Base-by-base conservation (phyloP, 1,140 invertebrate species). In the Drosophila ercepeae region DNA sequence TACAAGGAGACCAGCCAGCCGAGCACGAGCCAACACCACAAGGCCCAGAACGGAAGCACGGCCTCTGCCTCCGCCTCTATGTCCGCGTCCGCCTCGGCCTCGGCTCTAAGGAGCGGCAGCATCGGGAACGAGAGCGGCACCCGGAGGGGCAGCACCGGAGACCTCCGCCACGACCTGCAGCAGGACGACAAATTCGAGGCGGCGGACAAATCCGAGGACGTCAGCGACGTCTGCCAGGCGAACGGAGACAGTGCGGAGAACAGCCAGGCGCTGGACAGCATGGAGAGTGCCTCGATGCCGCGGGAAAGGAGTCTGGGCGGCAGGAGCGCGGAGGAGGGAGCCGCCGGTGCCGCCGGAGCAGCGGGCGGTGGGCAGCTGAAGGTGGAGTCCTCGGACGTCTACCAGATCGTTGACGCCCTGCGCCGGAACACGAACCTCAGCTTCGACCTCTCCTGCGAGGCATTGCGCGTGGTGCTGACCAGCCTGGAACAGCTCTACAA, bases 371-470 rank as follows among this genome's bases (percentile, higher is more conserved):
- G 54, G 2, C 73, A 88, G 68, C 57, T 90, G 3, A 91, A 89
- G 32, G 84, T 91, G 3, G 90, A 91, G 49, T 91, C 90, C 9
- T 83, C 83, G 18, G 90, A 91, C 70, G 95, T 96, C 45, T 96
- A 96, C 92, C 94, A 95, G 65, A 93, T 96, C 57, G 93, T 96
- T 7, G 95, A 96, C 81, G 93, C 94, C 84, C 95, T 98, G 4
- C 92, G 97, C 29, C 94, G 94, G 70, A 96, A 96, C 81, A 97
- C 97, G 1, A 95, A 96, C 71, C 93, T 98, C 5, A 97, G 96
- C 84, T 95, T 97, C 90, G 95, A 97, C 77, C 95, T 97, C 93
- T 97, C 96, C 0, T 95, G 96, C 90, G 93, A 97, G 25, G 96
- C 97, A 32, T 94, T 97, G 18, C 95, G 95, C 60, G 96, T 96